Evolutionary conservation across 2,113 vertebrate genomes (phyloP).

Genomic region (Paratilapia polleni): DNA sequence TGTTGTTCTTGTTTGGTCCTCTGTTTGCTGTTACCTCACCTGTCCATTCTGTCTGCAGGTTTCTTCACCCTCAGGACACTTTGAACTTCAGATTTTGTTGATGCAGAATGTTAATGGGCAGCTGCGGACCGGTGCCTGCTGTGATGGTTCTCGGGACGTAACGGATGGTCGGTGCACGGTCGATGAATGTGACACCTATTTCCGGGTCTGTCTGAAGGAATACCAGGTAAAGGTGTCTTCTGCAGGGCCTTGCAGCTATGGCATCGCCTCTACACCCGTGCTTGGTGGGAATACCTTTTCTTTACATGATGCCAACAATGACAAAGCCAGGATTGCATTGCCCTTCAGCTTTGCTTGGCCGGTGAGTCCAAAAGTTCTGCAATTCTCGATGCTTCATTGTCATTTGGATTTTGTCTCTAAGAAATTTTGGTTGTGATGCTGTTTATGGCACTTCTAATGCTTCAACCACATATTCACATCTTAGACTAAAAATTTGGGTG

Average conservation of each 20-base stretch:
- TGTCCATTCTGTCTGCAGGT: conserved; percentile 78
- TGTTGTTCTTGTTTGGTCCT: background rate
- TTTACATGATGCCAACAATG: conserved; percentile 78
- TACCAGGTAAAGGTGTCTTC: conserved; percentile 89
- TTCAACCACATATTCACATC: no score
- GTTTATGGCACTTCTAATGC: no score
- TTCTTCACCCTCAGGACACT: conserved; percentile 87
- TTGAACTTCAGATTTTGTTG: conserved; percentile 91
- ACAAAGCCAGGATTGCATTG: conserved; percentile 85
- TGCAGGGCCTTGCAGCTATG: conserved; percentile 91
- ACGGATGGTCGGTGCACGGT: conserved; percentile 80
- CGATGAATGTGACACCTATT: conserved; percentile 91
- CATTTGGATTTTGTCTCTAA: background rate
- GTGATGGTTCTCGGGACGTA: conserved; percentile 75
- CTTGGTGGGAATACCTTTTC: conserved; percentile 91
- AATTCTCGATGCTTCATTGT: background rate
- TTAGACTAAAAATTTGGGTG: no score
- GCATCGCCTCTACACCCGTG: conserved; percentile 88
- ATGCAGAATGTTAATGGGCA: conserved; percentile 90
- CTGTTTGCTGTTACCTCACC: background rate
- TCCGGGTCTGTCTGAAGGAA: conserved; percentile 95
- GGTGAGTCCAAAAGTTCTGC: conserved; percentile 82
- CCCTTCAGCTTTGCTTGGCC: conserved; percentile 97
- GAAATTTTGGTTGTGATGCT: background rate
- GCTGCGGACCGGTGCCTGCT: conserved; percentile 90